Evolutionary conservation across 2,888 invertebrate species (phyloP), one percentile per base, ranked within the genome.

Genomic region (Ormia ochracea): DNA sequence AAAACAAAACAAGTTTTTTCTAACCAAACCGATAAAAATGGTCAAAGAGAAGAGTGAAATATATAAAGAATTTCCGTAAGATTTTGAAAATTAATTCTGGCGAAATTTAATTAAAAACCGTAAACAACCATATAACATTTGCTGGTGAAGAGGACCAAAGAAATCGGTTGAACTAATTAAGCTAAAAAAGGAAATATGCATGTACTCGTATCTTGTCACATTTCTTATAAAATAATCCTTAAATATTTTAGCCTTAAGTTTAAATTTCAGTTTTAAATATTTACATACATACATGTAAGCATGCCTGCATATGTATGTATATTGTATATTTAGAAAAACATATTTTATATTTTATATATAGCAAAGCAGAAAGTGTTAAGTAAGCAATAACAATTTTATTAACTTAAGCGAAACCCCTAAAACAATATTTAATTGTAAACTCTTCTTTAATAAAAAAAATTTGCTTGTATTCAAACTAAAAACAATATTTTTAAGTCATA

Each of bases 71-170:
- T 70, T n/a, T 38, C 0, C n/a, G 12, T 28, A 23, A 33, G 17
- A 58, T 31, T 54, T 68, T 83, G 79, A 78, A 59, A 66, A 61
- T 48, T 58, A 81, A 75, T 21, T 66, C 73, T n/a, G n/a, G n/a
- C n/a, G n/a, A 83, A 48, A 26, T 38, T 48, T 9, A 41, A 58
- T 17, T 36, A 36, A 31, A 48, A 66, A 41, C 28, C 4, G 31
- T n/a, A 52, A 75, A 76, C 10, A 48, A 82, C 63, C 78, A 78
- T 54, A n/a, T n/a, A 59, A 73, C 23, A 50, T 59, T 59, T 84
- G 88, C 88, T 88, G 89, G 89, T 89, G 85, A 87, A 87, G 89
- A 88, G 89, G 89, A 88, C 89, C 89, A 89, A 89, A 23, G 50
- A 76, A 78, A 84, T 85, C 85, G 85, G 84, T 84, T 83, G 83